A percentile compares a stretch with the other conserved stretches of the same genome.
Conservation (phyloP, 1,140 invertebrate species). For the Tribolium madens region DNA sequence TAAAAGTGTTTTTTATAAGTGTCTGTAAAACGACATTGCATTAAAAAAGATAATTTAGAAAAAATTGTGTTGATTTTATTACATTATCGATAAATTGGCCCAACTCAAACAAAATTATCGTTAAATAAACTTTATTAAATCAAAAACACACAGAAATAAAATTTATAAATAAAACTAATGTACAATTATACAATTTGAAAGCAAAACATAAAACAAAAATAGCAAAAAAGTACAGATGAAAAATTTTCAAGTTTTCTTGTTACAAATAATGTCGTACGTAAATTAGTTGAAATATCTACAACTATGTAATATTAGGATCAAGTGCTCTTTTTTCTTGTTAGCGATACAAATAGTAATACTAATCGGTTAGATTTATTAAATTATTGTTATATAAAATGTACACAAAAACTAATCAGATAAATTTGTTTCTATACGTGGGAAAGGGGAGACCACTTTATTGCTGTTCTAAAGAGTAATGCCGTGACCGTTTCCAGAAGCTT, state of each 20-base stretch:
- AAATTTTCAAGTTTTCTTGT: slow-evolving; percentile 30
- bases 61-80: neutral
- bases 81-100: slow-evolving; percentile 10
- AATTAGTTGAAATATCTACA: slow-evolving; percentile 53
- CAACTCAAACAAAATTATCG: slow-evolving; percentile 34
- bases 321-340: slow-evolving; percentile 49
- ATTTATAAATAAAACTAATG: slow-evolving; percentile 50
- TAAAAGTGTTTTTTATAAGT: neutral
- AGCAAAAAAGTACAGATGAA: slow-evolving; percentile 33
- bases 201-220: slow-evolving; percentile 45
- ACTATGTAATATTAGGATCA: slow-evolving; percentile 48
- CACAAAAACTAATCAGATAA: slow-evolving; percentile 53
- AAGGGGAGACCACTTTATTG: slow-evolving; percentile 66
- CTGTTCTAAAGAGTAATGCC: slow-evolving; percentile 85
- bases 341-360: slow-evolving; percentile 57
- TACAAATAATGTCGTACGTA: slow-evolving; percentile 42
- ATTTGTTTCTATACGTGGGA: slow-evolving; percentile 29
- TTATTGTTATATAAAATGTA: slow-evolving; percentile 58
- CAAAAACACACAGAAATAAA: slow-evolving; percentile 53
- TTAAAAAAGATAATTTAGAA: slow-evolving; percentile 1
- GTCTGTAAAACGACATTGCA: slow-evolving; percentile 12
- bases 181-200: slow-evolving; percentile 52
- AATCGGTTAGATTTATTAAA: slow-evolving; percentile 55
- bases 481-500: slow-evolving; percentile 84
- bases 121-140: slow-evolving; percentile 54